A percentile compares a stretch with the other conserved stretches of the same genome.
Conservation (phyloP, 2,888 invertebrate species). For the Mythimna loreyi region DNA sequence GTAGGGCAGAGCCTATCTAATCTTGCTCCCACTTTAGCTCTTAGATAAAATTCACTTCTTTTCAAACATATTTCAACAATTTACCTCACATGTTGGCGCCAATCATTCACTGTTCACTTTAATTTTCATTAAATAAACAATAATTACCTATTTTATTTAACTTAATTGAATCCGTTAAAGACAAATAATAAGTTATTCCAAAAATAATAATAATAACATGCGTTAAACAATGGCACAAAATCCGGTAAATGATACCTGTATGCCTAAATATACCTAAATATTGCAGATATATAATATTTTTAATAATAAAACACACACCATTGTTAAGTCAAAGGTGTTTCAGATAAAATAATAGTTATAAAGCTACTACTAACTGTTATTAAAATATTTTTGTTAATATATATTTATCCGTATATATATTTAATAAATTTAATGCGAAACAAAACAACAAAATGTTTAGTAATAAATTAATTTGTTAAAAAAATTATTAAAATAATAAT, state of each 20-base stretch:
- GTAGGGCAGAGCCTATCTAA: constrained; percentile 87
- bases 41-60: constrained; percentile 79
- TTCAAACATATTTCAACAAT: constrained; percentile 72
- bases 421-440: not conserved
- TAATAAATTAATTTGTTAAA: too few species aligned
- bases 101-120: constrained; percentile 43
- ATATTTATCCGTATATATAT: not conserved
- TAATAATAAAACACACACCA: not conserved
- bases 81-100: constrained; percentile 49
- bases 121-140: constrained; percentile 21
- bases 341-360: not conserved
- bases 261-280: not conserved
- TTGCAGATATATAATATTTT: not conserved
- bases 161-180: not conserved
- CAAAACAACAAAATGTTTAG: not conserved
- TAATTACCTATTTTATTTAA: constrained; percentile 2
- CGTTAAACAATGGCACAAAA: not conserved
- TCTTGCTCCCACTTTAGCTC: constrained; percentile 81
- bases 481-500: too few species aligned
- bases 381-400: not conserved
- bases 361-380: not conserved
- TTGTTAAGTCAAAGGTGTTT: not conserved
- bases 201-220: not conserved
- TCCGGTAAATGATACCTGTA: not conserved
- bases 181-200: not conserved